A percentile compares a stretch with the other conserved stretches of the same genome.
These are phyloP conservation scores for Falco naumanni DNA, from an alignment of 2,797 vertebrate genomes.

Conservation along the genomic window DNA sequence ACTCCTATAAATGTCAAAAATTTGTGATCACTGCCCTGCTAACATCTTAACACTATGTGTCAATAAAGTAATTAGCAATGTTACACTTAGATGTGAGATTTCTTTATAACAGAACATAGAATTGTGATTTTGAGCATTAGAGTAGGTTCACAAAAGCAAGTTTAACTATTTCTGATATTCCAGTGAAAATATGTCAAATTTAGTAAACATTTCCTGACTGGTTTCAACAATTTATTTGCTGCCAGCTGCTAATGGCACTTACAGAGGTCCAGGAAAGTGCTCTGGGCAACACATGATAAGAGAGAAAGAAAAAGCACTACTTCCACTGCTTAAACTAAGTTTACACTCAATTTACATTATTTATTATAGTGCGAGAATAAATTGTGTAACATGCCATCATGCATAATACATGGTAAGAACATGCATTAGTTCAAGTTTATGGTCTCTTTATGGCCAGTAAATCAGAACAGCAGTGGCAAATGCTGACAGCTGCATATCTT, in stretches of 20 bases:
- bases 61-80: not conserved
- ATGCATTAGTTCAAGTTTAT: slow-evolving; percentile 44
- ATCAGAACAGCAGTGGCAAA: not conserved
- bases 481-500: not conserved
- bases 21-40: not conserved
- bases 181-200: not conserved
- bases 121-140: not conserved
- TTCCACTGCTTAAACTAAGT: not conserved
- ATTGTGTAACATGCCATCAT: slow-evolving; percentile 48
- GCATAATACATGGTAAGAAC: slow-evolving; percentile 56
- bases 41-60: not conserved
- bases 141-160: not conserved
- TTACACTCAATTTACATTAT: slow-evolving; percentile 19
- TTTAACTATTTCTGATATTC: slow-evolving; percentile 7
- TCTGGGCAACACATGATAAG: not conserved
- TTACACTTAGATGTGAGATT: not conserved
- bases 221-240: not conserved
- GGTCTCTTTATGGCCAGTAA: not conserved
- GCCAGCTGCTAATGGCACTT: not conserved
- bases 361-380: slow-evolving; percentile 28
- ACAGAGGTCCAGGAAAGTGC: not conserved
- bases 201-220: not conserved
- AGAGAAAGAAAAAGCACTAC: not conserved
- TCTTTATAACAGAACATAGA: not conserved
- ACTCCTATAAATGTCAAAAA: not conserved